These are phyloP conservation scores for Chalcis sispes DNA, from an alignment of 2,888 invertebrate genomes.

Conservation along the genomic window DNA sequence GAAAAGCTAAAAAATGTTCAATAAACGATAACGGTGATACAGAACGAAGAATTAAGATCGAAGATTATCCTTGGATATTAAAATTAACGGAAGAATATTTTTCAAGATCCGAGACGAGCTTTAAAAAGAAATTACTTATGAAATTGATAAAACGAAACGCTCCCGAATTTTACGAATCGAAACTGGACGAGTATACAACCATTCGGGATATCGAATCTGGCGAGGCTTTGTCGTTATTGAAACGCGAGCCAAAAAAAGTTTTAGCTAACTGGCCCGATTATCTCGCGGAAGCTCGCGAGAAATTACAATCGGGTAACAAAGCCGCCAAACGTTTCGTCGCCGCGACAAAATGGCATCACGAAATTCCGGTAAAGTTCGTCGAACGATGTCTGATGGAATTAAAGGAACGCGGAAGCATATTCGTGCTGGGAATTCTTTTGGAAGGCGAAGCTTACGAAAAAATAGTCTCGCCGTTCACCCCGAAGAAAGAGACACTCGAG, in stretches of 20 bases:
- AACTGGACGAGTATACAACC: background rate
- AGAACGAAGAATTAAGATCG: background rate
- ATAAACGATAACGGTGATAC: background rate
- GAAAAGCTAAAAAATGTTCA: background rate
- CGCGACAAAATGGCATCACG: slow-evolving; percentile 65
- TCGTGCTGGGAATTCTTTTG: slow-evolving; percentile 62
- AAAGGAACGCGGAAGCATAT: background rate
- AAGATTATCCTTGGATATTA: slow-evolving; percentile 42
- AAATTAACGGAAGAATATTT: background rate
- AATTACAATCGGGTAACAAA: background rate
- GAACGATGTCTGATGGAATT: slow-evolving; percentile 39
- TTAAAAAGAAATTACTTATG: background rate
- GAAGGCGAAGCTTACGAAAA: slow-evolving; percentile 58
- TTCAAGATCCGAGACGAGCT: background rate
- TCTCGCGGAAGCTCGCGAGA: background rate
- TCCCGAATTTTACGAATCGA: background rate
- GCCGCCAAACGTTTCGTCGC: slow-evolving; percentile 59
- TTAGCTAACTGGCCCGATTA: background rate
- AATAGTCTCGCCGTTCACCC: slow-evolving; percentile 63
- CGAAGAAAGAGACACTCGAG: slow-evolving; percentile 56
- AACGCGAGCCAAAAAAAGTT: background rate
- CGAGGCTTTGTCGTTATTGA: background rate
- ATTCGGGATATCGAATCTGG: background rate
- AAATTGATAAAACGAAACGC: background rate
- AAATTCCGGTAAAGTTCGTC: slow-evolving; percentile 65